Percentiles rank a stretch among this genome's conserved stretches.
Conservation (phyloP, 2,888 invertebrate species). For the Gastracanthus pulcherrimus region DNA sequence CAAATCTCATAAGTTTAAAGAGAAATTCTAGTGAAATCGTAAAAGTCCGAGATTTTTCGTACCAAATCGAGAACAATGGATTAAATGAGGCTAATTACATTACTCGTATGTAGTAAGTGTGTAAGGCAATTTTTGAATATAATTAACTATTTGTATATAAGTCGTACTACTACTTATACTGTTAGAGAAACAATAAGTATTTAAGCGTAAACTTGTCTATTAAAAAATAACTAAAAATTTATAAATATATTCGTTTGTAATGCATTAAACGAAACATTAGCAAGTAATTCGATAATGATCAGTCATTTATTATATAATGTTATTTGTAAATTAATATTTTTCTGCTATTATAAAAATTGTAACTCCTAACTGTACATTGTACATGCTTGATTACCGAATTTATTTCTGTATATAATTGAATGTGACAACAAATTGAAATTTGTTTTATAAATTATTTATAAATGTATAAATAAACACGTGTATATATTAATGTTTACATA, state of each 20-base stretch:
- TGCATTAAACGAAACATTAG: too few species aligned
- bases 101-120: not conserved
- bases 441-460: too few species aligned
- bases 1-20: not conserved
- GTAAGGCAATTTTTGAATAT: not conserved
- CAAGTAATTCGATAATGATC: too few species aligned
- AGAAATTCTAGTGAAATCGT: constrained; percentile 24
- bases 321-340: too few species aligned
- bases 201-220: not conserved
- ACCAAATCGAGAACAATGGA: constrained; percentile 3
- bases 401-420: too few species aligned
- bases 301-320: too few species aligned
- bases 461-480: too few species aligned
- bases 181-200: not conserved
- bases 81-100: not conserved
- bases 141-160: not conserved
- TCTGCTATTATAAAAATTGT: too few species aligned
- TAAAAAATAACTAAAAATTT: not conserved
- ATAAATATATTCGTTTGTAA: too few species aligned
- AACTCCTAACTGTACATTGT: too few species aligned
- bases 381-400: too few species aligned
- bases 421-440: too few species aligned
- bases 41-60: not conserved
- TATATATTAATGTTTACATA: constrained; percentile 15
- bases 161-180: not conserved